phyloP scores from a whole-genome alignment of 2,797 vertebrate species.

The Myotis daubentonii region DNA sequence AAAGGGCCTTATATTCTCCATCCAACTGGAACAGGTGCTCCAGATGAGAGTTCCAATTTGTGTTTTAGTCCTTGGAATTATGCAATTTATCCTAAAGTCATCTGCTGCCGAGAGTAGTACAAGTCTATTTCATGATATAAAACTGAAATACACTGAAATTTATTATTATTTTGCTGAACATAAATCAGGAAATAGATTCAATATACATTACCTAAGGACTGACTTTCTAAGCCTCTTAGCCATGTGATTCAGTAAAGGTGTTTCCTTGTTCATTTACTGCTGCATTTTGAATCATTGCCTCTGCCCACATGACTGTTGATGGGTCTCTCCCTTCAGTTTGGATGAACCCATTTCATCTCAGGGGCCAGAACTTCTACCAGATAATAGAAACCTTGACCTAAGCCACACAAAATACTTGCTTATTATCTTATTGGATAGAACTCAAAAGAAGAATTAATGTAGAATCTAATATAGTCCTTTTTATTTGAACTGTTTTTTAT shows the following conservation, averaged over 20 bases:
- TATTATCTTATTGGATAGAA: not conserved
- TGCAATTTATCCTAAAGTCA: slow-evolving; percentile 56
- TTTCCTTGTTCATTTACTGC: slow-evolving; percentile 63
- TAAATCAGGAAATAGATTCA: slow-evolving; percentile 68
- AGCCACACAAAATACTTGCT: not conserved
- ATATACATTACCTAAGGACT: slow-evolving; percentile 47
- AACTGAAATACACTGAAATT: slow-evolving; percentile 68
- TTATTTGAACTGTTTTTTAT: not conserved
- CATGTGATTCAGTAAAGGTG: slow-evolving; percentile 58
- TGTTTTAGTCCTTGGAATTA: slow-evolving; percentile 43
- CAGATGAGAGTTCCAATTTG: not conserved
- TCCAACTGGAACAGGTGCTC: slow-evolving; percentile 18
- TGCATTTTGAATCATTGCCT: slow-evolving; percentile 61
- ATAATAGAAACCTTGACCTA: slow-evolving; percentile 40
- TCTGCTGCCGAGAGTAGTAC: slow-evolving; percentile 40
- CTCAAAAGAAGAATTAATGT: not conserved
- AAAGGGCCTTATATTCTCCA: not conserved
- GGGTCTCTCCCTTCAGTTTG: slow-evolving; percentile 37
- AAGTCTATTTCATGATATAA: slow-evolving; percentile 60
- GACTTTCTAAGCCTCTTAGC: slow-evolving; percentile 62
- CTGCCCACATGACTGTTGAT: not conserved
- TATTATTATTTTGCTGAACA: slow-evolving; percentile 67
- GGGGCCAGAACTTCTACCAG: slow-evolving; percentile 1
- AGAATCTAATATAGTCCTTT: not conserved
- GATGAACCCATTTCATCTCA: slow-evolving; percentile 56